Evolutionary conservation across 2,888 invertebrate genomes (phyloP).

Genomic region (Hyppa rectilinea): DNA sequence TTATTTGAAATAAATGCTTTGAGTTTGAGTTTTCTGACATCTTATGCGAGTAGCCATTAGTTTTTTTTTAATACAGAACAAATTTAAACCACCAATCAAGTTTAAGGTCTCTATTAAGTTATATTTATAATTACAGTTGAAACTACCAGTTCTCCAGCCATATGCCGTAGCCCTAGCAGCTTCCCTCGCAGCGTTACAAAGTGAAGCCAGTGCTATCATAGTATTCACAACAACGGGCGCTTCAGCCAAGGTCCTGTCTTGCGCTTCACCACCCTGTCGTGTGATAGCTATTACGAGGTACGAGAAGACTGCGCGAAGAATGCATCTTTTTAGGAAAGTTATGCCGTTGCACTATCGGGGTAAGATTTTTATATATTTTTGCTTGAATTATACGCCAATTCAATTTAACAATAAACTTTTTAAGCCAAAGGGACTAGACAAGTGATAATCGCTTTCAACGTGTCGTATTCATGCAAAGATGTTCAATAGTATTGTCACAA

Average conservation of each 20-base stretch:
- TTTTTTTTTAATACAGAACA: neutral
- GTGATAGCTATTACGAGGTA: constrained; percentile 68
- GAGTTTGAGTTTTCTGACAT: too few species aligned
- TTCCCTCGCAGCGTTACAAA: constrained; percentile 55
- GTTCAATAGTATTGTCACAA: neutral
- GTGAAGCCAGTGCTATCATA: constrained; percentile 49
- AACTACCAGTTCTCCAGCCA: constrained; percentile 54
- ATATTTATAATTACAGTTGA: constrained; percentile 29
- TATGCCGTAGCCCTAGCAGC: constrained; percentile 50
- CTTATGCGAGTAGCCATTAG: neutral
- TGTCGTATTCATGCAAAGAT: neutral
- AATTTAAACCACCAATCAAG: neutral
- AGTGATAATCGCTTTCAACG: too few species aligned
- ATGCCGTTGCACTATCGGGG: constrained; percentile 69
- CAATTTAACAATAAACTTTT: neutral
- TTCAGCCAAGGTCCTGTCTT: constrained; percentile 56
- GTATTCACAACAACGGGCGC: constrained; percentile 54
- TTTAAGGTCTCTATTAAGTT: neutral
- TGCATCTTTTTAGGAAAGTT: constrained; percentile 72
- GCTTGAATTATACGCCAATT: neutral
- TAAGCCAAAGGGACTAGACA: neutral
- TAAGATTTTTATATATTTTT: constrained; percentile 48
- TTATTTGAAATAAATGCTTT: too few species aligned
- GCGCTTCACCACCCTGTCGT: constrained; percentile 54
- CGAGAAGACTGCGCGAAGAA: constrained; percentile 57